These are phyloP conservation scores for Helogale parvula DNA, from an alignment of 2,113 vertebrate genomes.

Conservation along the genomic window DNA sequence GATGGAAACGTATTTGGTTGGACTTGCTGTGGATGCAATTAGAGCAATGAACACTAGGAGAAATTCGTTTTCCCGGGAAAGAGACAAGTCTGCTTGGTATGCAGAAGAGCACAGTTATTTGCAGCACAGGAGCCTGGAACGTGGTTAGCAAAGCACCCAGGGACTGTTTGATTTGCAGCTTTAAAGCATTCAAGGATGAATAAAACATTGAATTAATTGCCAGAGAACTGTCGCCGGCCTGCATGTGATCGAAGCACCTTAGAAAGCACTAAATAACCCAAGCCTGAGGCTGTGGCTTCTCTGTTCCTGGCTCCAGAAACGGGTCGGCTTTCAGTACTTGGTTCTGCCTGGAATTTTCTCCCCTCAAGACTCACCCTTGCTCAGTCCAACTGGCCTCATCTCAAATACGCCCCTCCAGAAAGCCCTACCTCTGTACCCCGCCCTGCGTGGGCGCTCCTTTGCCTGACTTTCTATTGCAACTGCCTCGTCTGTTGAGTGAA, in stretches of 20 bases:
- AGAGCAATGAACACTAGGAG: constrained; percentile 81
- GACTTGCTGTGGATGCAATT: constrained; percentile 81
- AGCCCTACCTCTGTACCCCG: not conserved
- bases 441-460: not conserved
- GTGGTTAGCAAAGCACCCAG: constrained; percentile 80
- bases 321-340: not conserved
- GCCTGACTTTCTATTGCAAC: not conserved
- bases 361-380: not conserved
- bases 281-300: not conserved
- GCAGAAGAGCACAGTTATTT: constrained; percentile 82
- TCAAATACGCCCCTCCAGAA: not conserved
- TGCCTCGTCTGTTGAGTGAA: not conserved
- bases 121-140: constrained; percentile 68
- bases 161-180: constrained; percentile 86
- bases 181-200: constrained; percentile 85
- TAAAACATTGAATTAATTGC: constrained; percentile 89
- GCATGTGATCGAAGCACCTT: constrained; percentile 62
- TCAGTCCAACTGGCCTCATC: not conserved
- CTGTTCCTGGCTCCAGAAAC: not conserved
- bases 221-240: constrained; percentile 77
- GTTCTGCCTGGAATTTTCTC: not conserved
- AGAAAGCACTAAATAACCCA: constrained; percentile 11
- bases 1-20: constrained; percentile 74
- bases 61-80: constrained; percentile 83
- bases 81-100: constrained; percentile 83